Evolutionary conservation across 2,797 vertebrate genomes (phyloP).

Genomic region (Mormyrops boulengeri): DNA sequence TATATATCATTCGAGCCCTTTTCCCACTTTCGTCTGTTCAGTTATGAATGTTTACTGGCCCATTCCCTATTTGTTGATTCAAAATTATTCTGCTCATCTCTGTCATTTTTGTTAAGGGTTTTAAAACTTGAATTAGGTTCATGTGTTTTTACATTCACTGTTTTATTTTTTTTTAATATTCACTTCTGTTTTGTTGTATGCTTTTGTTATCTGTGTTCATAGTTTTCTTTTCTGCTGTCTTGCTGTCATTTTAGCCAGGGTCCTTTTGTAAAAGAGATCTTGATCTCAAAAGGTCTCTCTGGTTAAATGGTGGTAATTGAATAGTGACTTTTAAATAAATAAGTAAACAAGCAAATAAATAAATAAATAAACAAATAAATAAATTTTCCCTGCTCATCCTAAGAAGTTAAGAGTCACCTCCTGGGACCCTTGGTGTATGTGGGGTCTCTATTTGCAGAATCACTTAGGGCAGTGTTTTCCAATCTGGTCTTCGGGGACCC

Average conservation of each 20-base stretch:
- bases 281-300: not conserved
- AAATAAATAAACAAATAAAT: not conserved
- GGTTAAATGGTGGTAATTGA: not conserved
- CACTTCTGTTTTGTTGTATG: not conserved
- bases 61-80: not conserved
- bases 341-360: not conserved
- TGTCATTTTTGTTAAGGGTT: not conserved
- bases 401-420: not conserved
- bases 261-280: not conserved
- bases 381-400: not conserved
- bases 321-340: not conserved
- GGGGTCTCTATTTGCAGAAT: not conserved
- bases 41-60: not conserved
- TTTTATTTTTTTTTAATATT: not conserved
- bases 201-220: not conserved
- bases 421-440: not conserved
- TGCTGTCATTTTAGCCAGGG: not conserved
- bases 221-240: not conserved
- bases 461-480: not conserved
- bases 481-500: not conserved
- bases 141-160: not conserved
- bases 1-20: not conserved
- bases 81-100: not conserved
- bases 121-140: not conserved
- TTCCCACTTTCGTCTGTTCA: not conserved